Evolutionary conservation across 2,113 vertebrate genomes (phyloP).

Genomic region (Calypte anna): DNA sequence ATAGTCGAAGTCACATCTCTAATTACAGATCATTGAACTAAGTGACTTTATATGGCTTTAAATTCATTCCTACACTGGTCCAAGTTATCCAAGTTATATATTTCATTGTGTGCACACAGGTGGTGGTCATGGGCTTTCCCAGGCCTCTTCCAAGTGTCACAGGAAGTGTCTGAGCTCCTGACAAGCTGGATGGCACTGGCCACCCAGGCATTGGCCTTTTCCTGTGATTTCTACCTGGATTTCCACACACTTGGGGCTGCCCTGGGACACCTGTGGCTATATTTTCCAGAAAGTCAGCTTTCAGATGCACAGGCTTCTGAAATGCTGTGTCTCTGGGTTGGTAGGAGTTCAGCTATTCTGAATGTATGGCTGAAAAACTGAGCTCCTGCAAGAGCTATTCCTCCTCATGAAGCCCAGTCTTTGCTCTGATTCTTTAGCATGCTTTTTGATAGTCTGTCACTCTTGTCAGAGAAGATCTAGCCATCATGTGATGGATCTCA

Average conservation of each 20-base stretch:
- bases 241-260: accelerated
- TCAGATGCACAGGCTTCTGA: background rate
- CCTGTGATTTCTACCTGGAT: background rate
- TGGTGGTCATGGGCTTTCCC: background rate
- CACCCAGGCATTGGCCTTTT: background rate
- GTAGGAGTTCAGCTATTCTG: background rate
- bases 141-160: background rate
- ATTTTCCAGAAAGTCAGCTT: background rate
- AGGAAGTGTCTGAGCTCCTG: background rate
- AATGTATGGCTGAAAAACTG: background rate
- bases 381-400: background rate
- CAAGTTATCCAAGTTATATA: background rate
- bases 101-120: too few species aligned
- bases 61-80: background rate
- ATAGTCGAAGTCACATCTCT: background rate
- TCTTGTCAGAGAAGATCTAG: background rate
- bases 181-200: background rate
- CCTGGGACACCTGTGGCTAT: background rate
- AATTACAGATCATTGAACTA: background rate
- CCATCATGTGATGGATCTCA: background rate
- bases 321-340: background rate
- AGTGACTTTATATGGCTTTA: background rate
- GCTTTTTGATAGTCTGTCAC: background rate
- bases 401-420: background rate
- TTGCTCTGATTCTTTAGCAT: background rate